Evolutionary conservation across 2,113 vertebrate genomes (phyloP), one percentile per base, ranked within the genome.

Genomic region (Poeciliopsis retropinna): DNA sequence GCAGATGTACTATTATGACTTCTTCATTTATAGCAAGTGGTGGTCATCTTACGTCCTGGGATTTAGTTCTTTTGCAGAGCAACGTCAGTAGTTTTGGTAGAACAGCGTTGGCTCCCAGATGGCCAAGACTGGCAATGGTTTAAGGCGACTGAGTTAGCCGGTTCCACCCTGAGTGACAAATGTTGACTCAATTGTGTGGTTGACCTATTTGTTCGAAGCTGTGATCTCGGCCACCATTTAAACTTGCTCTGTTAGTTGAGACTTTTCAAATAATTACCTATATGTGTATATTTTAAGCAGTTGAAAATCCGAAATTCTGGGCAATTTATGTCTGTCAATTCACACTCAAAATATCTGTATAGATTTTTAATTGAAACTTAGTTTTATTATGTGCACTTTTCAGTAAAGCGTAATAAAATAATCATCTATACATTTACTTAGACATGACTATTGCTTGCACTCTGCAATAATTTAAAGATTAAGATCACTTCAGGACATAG

Each of bases 81-180:
- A 32, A 67, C 51, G n/a, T 61, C 4, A 15, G 44, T 78, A 66
- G 54, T 57, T 19, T 12, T 57, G 44, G 19, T 13, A 31, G 22
- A 68, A 60, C 32, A 60, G 64, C 62, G 75, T 68, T 14, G 31
- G 47, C 80, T 72, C 54, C 68, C 70, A 80, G 61, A 76, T 73
- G 67, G 32, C 32, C 7, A 34, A 34, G 32, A 34, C 32, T 9
- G 32, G 32, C 7, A 34, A 34, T 34, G 9, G 32, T 34, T 34
- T 34, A 34, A 34, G 32, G 72, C 73, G 47, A 62, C 71, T 61
- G 29, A 80, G 83, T 86, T 80, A 85, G 81, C 80, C 72, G 78
- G 79, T 79, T 90, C 86, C 88, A 87, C 90, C 85, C 85, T 88
- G 89, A 88, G 89, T 88, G 86, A 64, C 47, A 83, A 67, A 78